phyloP scores from a whole-genome alignment of 1,140 invertebrate species.

The Andrena cerasifolii region DNA sequence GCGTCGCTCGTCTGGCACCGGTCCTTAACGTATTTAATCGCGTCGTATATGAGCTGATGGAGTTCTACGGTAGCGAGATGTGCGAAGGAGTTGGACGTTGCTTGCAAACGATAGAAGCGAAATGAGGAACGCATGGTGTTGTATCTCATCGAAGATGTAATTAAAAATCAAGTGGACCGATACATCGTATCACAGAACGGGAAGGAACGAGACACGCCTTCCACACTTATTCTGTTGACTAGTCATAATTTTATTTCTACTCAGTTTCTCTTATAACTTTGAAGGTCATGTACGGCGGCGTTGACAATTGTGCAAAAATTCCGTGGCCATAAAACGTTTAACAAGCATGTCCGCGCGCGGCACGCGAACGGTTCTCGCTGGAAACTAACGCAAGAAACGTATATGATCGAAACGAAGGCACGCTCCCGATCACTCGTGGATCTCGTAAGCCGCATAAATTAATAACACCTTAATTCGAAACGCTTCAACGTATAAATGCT shows the following conservation, averaged over 20 bases:
- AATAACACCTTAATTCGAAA: conserved; percentile 34
- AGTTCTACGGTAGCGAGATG: no score
- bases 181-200: background rate
- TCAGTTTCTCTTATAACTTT: conserved; percentile 40
- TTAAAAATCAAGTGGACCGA: background rate
- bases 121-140: background rate
- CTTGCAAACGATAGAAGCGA: no score
- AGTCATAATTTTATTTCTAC: conserved; percentile 59
- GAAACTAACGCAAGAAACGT: conserved; percentile 39
- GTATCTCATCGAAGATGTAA: conserved; percentile 7
- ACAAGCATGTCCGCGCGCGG: no score
- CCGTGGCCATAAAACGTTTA: conserved; percentile 43
- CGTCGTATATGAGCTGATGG: no score
- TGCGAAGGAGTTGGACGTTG: no score
- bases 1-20: no score
- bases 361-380: no score
- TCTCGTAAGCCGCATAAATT: conserved; percentile 38
- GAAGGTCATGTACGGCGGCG: conserved; percentile 22
- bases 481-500: conserved; percentile 41
- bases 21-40: no score
- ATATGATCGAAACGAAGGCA: conserved; percentile 9
- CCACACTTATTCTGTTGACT: conserved; percentile 25
- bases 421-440: conserved; percentile 38
- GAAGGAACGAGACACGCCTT: background rate
- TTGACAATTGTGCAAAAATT: conserved; percentile 53